These are phyloP conservation scores for Augochlora pura DNA, from an alignment of 1,140 invertebrate species.

Conservation along the genomic window DNA sequence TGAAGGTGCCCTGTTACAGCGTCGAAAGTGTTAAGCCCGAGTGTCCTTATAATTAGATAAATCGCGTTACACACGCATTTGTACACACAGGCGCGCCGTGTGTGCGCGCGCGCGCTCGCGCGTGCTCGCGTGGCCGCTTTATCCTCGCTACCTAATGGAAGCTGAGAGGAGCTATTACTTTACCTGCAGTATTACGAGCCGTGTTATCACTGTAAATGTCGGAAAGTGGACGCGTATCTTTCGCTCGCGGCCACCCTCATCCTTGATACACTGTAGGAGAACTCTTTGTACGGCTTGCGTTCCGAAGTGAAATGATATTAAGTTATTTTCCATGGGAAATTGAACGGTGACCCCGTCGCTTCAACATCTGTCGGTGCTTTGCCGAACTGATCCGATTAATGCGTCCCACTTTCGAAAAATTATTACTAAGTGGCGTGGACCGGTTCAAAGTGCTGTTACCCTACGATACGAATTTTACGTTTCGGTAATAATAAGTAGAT, in stretches of 20 bases:
- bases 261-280: conserved; percentile 2
- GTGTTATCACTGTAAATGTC: conserved; percentile 39
- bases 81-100: not conserved
- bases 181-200: not conserved
- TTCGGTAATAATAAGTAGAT: too few relatives aligned
- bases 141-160: conserved; percentile 33
- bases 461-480: too few relatives aligned
- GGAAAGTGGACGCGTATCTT: conserved; percentile 19
- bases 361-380: not conserved
- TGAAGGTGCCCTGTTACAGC: not conserved
- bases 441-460: too few relatives aligned
- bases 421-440: not conserved
- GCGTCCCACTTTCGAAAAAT: not conserved
- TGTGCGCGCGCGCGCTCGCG: too few relatives aligned
- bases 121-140: not conserved
- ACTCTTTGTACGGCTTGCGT: not conserved
- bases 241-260: not conserved
- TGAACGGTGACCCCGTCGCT: not conserved
- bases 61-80: not conserved
- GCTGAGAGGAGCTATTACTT: conserved; percentile 35
- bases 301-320: not conserved
- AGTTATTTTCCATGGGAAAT: not conserved
- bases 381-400: not conserved
- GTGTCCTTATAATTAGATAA: conserved; percentile 39
- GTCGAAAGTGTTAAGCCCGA: conserved; percentile 19